Evolutionary conservation across 2,888 invertebrate genomes (phyloP).

Genomic region (Hyalella azteca): DNA sequence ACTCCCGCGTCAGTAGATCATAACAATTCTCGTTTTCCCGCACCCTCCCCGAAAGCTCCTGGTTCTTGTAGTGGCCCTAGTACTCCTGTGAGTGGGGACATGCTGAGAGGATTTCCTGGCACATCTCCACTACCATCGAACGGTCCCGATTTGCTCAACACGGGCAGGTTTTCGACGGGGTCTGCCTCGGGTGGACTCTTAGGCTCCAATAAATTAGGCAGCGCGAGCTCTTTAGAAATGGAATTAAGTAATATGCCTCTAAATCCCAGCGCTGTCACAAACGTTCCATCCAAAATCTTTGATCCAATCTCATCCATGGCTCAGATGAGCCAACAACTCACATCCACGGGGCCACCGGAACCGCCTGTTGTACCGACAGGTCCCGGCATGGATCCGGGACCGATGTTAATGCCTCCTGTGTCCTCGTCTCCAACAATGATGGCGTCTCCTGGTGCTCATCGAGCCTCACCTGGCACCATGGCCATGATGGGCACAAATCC

Average conservation of each 20-base stretch:
- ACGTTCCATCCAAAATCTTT: constrained; percentile 68
- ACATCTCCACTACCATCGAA: constrained; percentile 52
- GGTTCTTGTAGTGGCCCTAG: constrained; percentile 55
- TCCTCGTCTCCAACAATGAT: constrained; percentile 53
- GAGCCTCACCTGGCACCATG: constrained; percentile 54
- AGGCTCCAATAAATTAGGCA: constrained; percentile 53
- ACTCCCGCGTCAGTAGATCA: constrained; percentile 53
- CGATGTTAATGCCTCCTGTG: constrained; percentile 52
- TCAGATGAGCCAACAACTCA: constrained; percentile 92
- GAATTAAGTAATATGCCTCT: constrained; percentile 63
- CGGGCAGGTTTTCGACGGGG: constrained; percentile 47
- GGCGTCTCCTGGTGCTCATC: constrained; percentile 51
- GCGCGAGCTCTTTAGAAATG: constrained; percentile 45
- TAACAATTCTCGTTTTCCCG: constrained; percentile 51
- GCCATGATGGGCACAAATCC: constrained; percentile 59
- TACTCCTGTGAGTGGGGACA: constrained; percentile 52
- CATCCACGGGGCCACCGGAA: constrained; percentile 62
- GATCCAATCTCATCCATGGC: constrained; percentile 93
- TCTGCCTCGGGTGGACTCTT: constrained; percentile 4
- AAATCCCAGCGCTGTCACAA: constrained; percentile 61
- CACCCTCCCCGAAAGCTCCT: constrained; percentile 57
- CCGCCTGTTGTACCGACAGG: constrained; percentile 46
- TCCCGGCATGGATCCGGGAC: constrained; percentile 31
- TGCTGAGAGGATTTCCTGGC: constrained; percentile 49
- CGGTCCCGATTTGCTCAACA: constrained; percentile 50